Percentiles rank a stretch among this genome's conserved stretches.
Evolutionary conservation across 1,140 invertebrate species (phyloP).

Genomic region (Ephestia elutella): DNA sequence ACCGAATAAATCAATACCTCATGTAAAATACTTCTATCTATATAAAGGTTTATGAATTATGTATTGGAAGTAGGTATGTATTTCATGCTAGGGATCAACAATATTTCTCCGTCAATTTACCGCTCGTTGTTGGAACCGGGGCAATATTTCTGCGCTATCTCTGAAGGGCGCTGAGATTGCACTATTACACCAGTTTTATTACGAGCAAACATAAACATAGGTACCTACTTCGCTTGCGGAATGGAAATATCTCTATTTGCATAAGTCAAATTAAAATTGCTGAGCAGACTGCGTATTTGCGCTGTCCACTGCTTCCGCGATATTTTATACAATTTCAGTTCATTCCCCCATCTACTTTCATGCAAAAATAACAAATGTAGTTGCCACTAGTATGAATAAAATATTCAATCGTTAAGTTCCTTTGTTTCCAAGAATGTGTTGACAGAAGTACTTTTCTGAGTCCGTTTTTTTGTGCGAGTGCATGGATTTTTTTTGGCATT

Average conservation of each 20-base stretch:
- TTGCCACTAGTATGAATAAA: constrained; percentile 18
- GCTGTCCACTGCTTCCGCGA: constrained; percentile 8
- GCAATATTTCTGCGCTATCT: constrained; percentile 48
- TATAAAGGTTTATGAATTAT: constrained; percentile 39
- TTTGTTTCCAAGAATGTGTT: constrained; percentile 1
- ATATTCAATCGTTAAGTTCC: constrained; percentile 10
- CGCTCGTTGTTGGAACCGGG: constrained; percentile 36
- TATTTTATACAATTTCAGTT: constrained; percentile 13
- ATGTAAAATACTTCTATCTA: constrained; percentile 15
- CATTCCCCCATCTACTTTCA: constrained; percentile 15
- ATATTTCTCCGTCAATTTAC: constrained; percentile 48
- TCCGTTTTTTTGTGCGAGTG: too few relatives aligned
- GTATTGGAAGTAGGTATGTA: constrained; percentile 31
- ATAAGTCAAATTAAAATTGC: constrained; percentile 16
- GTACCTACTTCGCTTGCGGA: background rate
- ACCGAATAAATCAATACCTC: background rate
- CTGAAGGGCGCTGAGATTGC: constrained; percentile 40
- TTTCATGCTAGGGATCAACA: constrained; percentile 38
- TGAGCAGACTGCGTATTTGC: constrained; percentile 11
- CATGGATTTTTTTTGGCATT: too few relatives aligned
- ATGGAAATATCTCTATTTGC: constrained; percentile 13
- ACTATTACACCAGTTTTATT: constrained; percentile 33
- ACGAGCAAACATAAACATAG: constrained; percentile 18
- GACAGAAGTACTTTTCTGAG: background rate
- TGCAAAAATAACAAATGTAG: constrained; percentile 13